Conservation (phyloP, 2,113 vertebrate genomes). For the Cacatua alba region DNA sequence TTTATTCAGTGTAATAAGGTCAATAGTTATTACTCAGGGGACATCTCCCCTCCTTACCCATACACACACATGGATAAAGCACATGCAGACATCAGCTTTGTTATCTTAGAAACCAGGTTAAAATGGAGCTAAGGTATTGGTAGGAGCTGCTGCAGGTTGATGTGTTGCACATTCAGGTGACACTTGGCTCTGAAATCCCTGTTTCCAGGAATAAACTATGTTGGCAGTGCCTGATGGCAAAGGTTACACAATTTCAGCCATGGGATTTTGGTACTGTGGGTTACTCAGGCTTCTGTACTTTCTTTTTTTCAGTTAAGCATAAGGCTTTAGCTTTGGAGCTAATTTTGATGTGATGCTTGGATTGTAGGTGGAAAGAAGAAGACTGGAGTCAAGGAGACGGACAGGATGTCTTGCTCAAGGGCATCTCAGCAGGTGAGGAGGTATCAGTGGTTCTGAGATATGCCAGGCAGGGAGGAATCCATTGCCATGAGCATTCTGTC, state of each 20-base stretch:
- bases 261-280: neutral
- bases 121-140: neutral
- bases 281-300: neutral
- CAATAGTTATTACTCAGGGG: neutral
- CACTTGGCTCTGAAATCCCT: neutral
- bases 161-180: neutral
- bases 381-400: neutral
- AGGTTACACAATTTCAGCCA: neutral
- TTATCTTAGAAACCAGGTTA: neutral
- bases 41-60: neutral
- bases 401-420: neutral
- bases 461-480: neutral
- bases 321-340: neutral
- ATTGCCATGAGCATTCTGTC: neutral
- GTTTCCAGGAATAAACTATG: neutral
- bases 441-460: neutral
- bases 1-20: neutral
- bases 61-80: neutral
- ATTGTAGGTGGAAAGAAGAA: constrained; percentile 27
- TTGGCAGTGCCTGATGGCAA: neutral
- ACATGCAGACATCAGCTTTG: neutral
- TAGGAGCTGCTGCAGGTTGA: neutral
- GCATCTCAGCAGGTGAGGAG: constrained; percentile 41
- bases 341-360: neutral
- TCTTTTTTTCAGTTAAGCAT: neutral